Evolutionary conservation across 1,140 invertebrate species (phyloP).

Genomic region (Drosophila malerkotliana): DNA sequence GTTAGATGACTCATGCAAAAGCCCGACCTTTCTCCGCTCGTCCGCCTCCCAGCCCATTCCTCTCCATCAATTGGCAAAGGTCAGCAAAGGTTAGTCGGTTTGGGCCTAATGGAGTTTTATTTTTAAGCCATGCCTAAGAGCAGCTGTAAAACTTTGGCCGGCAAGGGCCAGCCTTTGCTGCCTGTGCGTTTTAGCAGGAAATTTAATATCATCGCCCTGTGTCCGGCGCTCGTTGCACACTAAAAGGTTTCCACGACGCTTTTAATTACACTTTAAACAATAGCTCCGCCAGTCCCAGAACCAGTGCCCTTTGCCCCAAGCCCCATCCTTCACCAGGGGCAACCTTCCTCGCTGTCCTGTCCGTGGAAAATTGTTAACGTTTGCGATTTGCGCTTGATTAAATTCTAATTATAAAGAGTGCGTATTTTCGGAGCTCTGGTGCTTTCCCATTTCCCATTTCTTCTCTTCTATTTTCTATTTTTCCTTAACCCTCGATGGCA

Average conservation of each 20-base stretch:
- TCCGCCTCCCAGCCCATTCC: background rate
- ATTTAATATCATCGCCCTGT: slow-evolving; percentile 68
- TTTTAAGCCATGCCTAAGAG: slow-evolving; percentile 56
- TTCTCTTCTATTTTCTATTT: slow-evolving; percentile 7
- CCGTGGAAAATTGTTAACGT: slow-evolving; percentile 58
- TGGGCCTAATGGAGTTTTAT: slow-evolving; percentile 56
- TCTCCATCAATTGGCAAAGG: slow-evolving; percentile 66
- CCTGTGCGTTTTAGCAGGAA: slow-evolving; percentile 37
- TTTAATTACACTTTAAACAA: slow-evolving; percentile 81
- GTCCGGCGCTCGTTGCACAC: slow-evolving; percentile 44
- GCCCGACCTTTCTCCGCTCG: slow-evolving; percentile 15
- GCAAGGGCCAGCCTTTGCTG: slow-evolving; percentile 9
- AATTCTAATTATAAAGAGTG: slow-evolving; percentile 83
- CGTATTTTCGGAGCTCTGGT: slow-evolving; percentile 54
- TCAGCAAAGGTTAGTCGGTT: slow-evolving; percentile 61
- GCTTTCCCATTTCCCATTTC: background rate
- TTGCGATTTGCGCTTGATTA: slow-evolving; percentile 82
- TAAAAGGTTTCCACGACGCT: slow-evolving; percentile 76
- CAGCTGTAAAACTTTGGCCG: slow-evolving; percentile 19
- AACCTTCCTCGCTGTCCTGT: slow-evolving; percentile 35
- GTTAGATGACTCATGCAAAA: slow-evolving; percentile 76
- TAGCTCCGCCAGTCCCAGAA: slow-evolving; percentile 23
- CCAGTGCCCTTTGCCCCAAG: background rate
- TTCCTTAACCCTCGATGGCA: background rate
- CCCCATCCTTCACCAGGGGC: slow-evolving; percentile 10